These are phyloP conservation scores for Tachuris rubrigastra DNA, from an alignment of 2,113 vertebrate genomes.

Conservation along the genomic window DNA sequence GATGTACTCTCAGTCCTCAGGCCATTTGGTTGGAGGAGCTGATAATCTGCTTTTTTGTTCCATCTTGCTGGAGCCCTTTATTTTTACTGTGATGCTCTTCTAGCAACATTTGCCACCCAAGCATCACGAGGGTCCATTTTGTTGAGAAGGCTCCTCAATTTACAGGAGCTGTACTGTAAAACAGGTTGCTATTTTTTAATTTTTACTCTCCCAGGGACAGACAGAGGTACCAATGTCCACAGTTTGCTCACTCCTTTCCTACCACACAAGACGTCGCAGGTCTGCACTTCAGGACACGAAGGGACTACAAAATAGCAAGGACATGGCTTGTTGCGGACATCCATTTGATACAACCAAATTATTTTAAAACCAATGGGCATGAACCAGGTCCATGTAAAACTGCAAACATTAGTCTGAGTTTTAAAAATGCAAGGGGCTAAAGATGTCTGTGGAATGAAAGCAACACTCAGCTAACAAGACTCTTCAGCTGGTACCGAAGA, in stretches of 20 bases:
- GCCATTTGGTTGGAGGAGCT: not conserved
- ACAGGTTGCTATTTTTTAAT: not conserved
- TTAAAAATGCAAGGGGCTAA: not conserved
- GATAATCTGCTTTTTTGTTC: not conserved
- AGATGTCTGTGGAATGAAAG: not conserved
- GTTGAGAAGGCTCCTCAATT: not conserved
- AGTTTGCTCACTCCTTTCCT: not conserved
- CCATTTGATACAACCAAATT: not conserved
- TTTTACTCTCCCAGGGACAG: not conserved
- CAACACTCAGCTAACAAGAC: not conserved
- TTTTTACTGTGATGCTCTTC: not conserved
- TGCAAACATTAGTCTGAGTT: not conserved
- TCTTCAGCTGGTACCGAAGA: not conserved
- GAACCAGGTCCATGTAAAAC: not conserved
- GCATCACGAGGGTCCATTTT: not conserved
- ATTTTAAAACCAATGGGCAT: not conserved
- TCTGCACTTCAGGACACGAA: not conserved
- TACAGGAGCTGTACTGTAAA: not conserved
- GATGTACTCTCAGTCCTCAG: not conserved
- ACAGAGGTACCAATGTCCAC: not conserved
- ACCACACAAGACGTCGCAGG: accelerated
- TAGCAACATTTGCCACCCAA: not conserved
- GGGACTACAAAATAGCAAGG: not conserved
- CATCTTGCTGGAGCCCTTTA: not conserved
- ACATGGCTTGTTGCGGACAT: not conserved